These are phyloP conservation scores for Bombus waltoni DNA, from an alignment of 1,140 invertebrate species.

Conservation along the genomic window DNA sequence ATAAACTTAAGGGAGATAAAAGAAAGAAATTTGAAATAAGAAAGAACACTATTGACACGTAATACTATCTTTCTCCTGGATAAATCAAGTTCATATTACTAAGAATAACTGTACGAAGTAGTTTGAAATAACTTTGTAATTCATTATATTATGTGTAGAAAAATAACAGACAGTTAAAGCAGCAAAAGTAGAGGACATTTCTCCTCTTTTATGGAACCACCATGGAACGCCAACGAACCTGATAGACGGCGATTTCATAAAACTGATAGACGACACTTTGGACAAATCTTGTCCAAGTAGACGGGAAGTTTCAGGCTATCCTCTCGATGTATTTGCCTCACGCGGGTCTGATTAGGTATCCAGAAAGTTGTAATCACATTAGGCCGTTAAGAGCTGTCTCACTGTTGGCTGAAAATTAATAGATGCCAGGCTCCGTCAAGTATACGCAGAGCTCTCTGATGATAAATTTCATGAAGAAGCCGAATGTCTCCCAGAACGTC, in stretches of 20 bases:
- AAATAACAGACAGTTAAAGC: background rate
- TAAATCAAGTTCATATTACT: no score
- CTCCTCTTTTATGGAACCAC: background rate
- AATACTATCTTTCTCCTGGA: no score
- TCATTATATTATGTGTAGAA: background rate
- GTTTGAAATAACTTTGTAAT: background rate
- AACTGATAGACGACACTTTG: background rate
- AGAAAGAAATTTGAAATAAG: no score
- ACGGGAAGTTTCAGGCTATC: conserved; percentile 44
- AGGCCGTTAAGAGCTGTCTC: conserved; percentile 48
- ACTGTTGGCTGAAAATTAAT: conserved; percentile 63
- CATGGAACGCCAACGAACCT: background rate
- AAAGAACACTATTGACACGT: no score
- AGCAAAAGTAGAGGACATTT: background rate
- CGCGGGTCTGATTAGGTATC: conserved; percentile 57
- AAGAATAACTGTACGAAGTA: no score
- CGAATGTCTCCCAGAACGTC: background rate
- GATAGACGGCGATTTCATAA: conserved; percentile 9
- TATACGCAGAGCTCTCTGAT: conserved; percentile 32
- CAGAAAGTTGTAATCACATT: conserved; percentile 63
- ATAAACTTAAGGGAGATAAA: no score
- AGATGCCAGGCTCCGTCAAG: conserved; percentile 44
- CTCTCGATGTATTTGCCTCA: conserved; percentile 22
- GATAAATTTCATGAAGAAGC: conserved; percentile 59
- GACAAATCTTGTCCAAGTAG: conserved; percentile 1